Evolutionary conservation across 2,797 vertebrate genomes (phyloP), one percentile per base, ranked within the genome.

Genomic region (Hephaestus fuliginosus): DNA sequence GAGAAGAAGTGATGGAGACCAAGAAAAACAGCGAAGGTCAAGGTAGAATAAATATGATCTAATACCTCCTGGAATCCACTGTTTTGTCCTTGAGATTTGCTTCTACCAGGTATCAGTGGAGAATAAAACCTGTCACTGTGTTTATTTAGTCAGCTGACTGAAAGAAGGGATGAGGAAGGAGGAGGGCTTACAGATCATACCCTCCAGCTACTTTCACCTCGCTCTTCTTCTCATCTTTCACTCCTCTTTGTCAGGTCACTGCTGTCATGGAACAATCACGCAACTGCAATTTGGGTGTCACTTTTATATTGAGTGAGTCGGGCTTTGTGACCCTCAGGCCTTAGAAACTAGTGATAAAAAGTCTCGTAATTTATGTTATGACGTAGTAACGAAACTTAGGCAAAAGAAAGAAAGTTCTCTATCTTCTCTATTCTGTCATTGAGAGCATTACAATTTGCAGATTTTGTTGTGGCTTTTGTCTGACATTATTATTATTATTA

Each of bases 21-120:
- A 33, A 10, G 5, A 43, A 17, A 10, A 1, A 22, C 2, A 56
- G 1, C 56, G 14, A 30, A 41, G 3, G 11, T 43, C 14, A 4
- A 1, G 1, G 15, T 14, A 4, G 14, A 58, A 7, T 18, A 44
- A 55, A 57, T 79, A 33, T 87, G 84, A 89, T 65, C 68, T 74
- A 66, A 87, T 89, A 90, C 79, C 80, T 67, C 36, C 17, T 82
- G 88, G 89, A 90, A 92, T 93, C 79, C 77, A 71, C 30, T 33
- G 30, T 33, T 65, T 62, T 39, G 49, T 74, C 52, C 0, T 1
- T 82, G 43, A 72, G 14, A 36, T 66, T 55, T 48, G 18, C 36
- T 63, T 68, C 66, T 71, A 10, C 55, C 48, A 66, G 48, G 39
- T 56, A 57, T n/a, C 28, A 39, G 52, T 41, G 60, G 43, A 85